Percentiles rank a stretch among this genome's conserved stretches.
phyloP scores from a whole-genome alignment of 2,888 invertebrate species.

The Oasisia sp. region DNA sequence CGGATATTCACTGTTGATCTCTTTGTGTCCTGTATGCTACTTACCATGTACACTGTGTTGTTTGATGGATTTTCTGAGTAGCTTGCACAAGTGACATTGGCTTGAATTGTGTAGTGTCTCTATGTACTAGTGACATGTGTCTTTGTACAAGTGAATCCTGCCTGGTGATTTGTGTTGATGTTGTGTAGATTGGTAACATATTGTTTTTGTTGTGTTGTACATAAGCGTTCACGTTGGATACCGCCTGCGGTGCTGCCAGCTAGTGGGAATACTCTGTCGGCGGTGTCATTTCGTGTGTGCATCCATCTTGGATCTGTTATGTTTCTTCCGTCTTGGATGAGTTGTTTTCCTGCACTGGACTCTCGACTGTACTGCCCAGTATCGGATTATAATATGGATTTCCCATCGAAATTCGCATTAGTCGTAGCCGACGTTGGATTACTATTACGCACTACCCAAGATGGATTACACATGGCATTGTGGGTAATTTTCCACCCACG shows the following conservation, averaged over 20 bases:
- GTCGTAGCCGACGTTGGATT: not conserved
- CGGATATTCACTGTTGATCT: not conserved
- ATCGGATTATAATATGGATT: not conserved
- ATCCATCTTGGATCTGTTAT: constrained; percentile 4
- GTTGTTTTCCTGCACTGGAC: not conserved
- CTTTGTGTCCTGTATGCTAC: not conserved
- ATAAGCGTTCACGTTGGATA: not conserved
- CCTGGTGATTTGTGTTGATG: constrained; percentile 1
- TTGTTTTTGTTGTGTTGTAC: constrained; percentile 11
- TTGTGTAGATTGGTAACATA: not conserved
- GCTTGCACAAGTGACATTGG: not conserved
- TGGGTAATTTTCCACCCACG: not conserved
- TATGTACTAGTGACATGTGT: not conserved
- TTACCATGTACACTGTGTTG: not conserved
- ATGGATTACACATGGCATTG: not conserved
- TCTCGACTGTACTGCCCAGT: not conserved
- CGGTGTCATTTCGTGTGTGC: not conserved
- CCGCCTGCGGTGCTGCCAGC: not conserved
- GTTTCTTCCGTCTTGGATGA: not conserved
- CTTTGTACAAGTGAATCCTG: not conserved
- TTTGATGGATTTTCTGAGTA: not conserved
- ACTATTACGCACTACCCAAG: not conserved
- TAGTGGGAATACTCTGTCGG: not conserved
- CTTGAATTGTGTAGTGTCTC: not conserved
- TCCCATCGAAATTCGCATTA: not conserved